Percentiles rank a stretch among this genome's conserved stretches.
Conservation (phyloP, 2,113 vertebrate genomes). For the Eurypyga helias region DNA sequence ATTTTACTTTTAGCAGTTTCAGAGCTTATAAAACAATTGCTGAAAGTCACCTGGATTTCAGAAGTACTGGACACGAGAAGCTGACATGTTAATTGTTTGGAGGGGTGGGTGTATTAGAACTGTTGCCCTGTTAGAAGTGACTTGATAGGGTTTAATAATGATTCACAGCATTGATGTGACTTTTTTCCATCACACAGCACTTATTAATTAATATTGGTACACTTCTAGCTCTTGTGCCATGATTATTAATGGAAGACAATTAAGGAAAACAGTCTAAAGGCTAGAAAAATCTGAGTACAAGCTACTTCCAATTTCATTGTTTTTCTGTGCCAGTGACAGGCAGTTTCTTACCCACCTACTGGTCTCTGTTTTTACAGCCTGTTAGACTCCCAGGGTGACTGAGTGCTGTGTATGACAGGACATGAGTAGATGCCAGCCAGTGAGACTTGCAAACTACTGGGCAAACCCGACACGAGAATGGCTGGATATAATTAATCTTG, state of each 20-base stretch:
- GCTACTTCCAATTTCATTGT: neutral
- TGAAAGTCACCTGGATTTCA: neutral
- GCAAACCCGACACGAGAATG: neutral
- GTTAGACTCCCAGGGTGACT: neutral
- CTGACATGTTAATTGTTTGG: fast-evolving
- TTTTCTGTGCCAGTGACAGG: neutral
- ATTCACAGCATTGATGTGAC: neutral
- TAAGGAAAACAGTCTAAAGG: neutral
- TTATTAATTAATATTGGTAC: neutral
- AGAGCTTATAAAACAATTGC: neutral
- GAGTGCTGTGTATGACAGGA: neutral
- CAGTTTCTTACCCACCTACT: neutral
- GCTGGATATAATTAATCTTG: neutral
- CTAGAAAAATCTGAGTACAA: neutral
- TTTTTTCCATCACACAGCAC: neutral
- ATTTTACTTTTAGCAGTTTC: neutral
- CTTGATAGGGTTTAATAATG: neutral
- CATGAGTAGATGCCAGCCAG: neutral
- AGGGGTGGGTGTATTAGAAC: neutral
- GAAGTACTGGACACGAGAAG: neutral
- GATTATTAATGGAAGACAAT: neutral
- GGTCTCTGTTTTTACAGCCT: neutral
- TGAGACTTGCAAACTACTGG: neutral
- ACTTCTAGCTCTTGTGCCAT: neutral
- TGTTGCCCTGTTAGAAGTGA: neutral